Base-by-base conservation (phyloP, 2,888 invertebrate species). In the Seira musarum region DNA sequence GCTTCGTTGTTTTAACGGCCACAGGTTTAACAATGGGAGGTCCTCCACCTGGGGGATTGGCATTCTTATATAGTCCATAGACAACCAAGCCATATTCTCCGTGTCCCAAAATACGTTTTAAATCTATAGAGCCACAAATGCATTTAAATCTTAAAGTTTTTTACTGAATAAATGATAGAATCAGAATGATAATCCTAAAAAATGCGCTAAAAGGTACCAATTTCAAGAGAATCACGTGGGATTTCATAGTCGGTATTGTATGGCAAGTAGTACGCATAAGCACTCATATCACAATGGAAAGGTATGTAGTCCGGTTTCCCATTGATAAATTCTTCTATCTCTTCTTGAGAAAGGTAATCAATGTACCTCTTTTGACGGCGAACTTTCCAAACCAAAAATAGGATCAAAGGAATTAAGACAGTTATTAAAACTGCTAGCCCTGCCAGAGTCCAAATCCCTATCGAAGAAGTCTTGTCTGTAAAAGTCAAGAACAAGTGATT, bases 271-370 rank as follows among this genome's bases (percentile, higher is more conserved):
- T 83, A 83, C 0, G 83, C 83, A n/a, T 83, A 83, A 15, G 79
- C 81, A 40, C 81, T 81, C 81, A 81, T 83, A 46, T 83, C 83
- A 53, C 79, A 79, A 17, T 81, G 78, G 35, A 83, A 83, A 0
- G 81, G 83, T 21, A 81, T 79, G 10, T 71, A 79, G 22, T 83
- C 81, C 15, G 81, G 75, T 63, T 79, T 61, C 17, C 83, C 83
- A 30, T 75, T 57, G 13, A 83, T 64, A 61, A 83, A 83, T 22
- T 76, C 81, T 10, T 82, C 78, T 13, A 78, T 70, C 49, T 78
- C 82, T 13, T 82, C 82, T 22, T 76, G 74, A 3, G 78, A 80
- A 3, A 80, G 22, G 57, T 69, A 67, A 30, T 71, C 46, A 67
- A 80, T 71, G n/a, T 80, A 46, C 19, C 24, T 19, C 13, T 57